phyloP scores from a whole-genome alignment of 2,888 invertebrate genomes.

The Phanerotoma sp. region DNA sequence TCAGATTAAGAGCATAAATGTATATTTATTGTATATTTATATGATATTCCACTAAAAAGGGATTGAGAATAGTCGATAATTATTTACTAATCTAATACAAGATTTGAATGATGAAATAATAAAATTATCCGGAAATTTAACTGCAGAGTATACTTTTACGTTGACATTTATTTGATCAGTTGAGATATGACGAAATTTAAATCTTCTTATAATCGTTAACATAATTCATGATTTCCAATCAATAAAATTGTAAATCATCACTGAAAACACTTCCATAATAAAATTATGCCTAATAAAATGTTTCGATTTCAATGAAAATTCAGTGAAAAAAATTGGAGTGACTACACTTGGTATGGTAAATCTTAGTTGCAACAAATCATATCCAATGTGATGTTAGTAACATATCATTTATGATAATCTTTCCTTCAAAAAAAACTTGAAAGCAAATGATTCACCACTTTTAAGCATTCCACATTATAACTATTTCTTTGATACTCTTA shows the following conservation, averaged over 20 bases:
- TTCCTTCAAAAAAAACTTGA: constrained; percentile 25
- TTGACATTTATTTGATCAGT: no score
- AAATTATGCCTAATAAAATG: no score
- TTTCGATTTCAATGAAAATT: no score
- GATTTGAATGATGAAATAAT: neutral
- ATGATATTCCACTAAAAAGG: constrained; percentile 17
- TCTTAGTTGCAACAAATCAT: constrained; percentile 11
- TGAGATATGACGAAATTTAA: no score
- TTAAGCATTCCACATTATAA: constrained; percentile 29
- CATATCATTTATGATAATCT: constrained; percentile 34
- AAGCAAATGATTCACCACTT: constrained; percentile 31
- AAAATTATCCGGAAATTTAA: neutral
- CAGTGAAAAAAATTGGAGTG: constrained; percentile 2
- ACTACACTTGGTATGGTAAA: constrained; percentile 7
- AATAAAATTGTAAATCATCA: no score
- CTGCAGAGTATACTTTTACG: no score
- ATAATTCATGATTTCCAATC: no score
- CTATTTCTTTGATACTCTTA: constrained; percentile 36
- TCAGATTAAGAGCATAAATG: constrained; percentile 51
- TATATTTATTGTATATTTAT: constrained; percentile 54
- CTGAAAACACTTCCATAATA: constrained; percentile 9
- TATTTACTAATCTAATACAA: constrained; percentile 11
- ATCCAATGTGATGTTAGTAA: constrained; percentile 22
- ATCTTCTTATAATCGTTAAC: no score
- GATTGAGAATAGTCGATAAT: constrained; percentile 13